Evolutionary conservation across 2,113 vertebrate species (phyloP).

Genomic region (Centropus bengalensis): DNA sequence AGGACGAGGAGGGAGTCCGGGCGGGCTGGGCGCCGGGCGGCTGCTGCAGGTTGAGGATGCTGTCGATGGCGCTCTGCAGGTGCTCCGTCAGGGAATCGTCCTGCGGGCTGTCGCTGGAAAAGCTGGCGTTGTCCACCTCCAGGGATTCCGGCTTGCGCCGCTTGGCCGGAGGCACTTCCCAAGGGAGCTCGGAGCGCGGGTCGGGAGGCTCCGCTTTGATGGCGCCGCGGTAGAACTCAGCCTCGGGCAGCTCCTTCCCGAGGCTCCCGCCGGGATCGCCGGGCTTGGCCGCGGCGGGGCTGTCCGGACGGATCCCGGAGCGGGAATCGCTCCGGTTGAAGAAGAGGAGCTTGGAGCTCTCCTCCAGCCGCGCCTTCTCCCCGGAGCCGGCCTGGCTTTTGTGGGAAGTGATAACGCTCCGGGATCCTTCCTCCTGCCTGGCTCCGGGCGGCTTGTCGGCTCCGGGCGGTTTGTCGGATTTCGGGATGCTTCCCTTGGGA

Average conservation of each 20-base stretch:
- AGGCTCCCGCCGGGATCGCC: constrained; percentile 67
- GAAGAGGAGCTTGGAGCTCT: not conserved
- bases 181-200: constrained; percentile 6
- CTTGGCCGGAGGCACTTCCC: constrained; percentile 84
- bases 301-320: constrained; percentile 5
- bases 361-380: not conserved
- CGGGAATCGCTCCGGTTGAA: not conserved
- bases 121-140: constrained; percentile 93
- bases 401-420: constrained; percentile 16
- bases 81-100: constrained; percentile 91
- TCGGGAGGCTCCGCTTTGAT: constrained; percentile 71
- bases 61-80: constrained; percentile 95
- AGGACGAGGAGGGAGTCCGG: constrained; percentile 69
- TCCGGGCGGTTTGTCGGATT: not conserved
- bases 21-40: constrained; percentile 58
- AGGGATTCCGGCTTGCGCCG: constrained; percentile 87
- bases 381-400: not conserved
- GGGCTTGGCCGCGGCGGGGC: not conserved
- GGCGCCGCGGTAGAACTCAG: constrained; percentile 82
- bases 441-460: not conserved
- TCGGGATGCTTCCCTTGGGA: not conserved
- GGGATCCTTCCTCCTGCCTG: constrained; percentile 61
- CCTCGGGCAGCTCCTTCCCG: constrained; percentile 81
- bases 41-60: constrained; percentile 95
- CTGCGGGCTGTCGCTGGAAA: constrained; percentile 93